phyloP scores from a whole-genome alignment of 2,797 vertebrate genomes.

The Gorsachius magnificus region DNA sequence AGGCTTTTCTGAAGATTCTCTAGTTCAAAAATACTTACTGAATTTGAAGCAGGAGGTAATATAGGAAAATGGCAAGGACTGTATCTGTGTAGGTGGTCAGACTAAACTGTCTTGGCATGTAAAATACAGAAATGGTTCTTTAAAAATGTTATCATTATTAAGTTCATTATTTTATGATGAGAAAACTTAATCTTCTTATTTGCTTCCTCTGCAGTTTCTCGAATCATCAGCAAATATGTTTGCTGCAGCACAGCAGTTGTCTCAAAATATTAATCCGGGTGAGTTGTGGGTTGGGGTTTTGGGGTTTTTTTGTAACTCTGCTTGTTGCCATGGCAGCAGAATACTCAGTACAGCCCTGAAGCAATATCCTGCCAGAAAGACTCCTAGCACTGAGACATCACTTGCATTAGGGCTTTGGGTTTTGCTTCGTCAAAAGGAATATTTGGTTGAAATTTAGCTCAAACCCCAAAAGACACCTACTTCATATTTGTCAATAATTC shows the following conservation, averaged over 20 bases:
- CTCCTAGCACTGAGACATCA: neutral
- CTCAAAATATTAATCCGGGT: slow-evolving; percentile 84
- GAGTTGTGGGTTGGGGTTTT: slow-evolving; percentile 2
- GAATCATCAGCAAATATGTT: slow-evolving; percentile 92
- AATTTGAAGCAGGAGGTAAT: neutral
- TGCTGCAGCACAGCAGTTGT: slow-evolving; percentile 84
- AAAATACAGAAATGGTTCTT: neutral
- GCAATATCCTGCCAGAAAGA: neutral
- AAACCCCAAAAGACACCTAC: neutral
- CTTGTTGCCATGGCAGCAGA: neutral
- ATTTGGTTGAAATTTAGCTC: neutral
- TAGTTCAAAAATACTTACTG: neutral
- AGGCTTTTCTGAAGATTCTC: neutral
- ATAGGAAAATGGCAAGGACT: neutral
- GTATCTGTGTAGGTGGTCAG: neutral
- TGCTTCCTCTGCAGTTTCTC: slow-evolving; percentile 84
- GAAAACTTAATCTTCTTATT: neutral
- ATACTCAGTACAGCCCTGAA: accelerated
- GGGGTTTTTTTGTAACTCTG: neutral
- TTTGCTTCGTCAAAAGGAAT: neutral
- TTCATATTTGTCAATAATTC: neutral
- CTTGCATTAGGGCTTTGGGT: neutral
- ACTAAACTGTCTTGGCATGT: neutral
- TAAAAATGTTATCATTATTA: neutral
- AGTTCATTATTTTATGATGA: neutral